Conservation (phyloP, 2,888 invertebrate species). For the Ptilodon capucinus region DNA sequence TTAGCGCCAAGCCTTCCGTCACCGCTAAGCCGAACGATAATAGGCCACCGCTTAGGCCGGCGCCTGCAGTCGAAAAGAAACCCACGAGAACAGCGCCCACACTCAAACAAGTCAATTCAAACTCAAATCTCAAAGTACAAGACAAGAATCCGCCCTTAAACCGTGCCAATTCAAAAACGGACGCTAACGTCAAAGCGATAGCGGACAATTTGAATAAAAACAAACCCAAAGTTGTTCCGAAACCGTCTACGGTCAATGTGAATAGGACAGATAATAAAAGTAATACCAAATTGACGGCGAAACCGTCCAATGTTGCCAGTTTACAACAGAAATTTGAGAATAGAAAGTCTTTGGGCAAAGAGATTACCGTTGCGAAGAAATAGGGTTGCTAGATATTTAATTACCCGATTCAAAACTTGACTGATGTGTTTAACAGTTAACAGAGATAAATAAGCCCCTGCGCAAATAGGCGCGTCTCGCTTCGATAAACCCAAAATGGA, state of each 20-base stretch:
- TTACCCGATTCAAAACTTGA: constrained; percentile 15
- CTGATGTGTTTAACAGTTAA: constrained; percentile 13
- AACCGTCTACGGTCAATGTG: constrained; percentile 52
- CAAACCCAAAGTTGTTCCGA: constrained; percentile 74
- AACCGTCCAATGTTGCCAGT: constrained; percentile 88
- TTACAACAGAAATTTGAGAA: constrained; percentile 91
- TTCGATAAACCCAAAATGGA: too few relatives aligned
- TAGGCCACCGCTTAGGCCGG: constrained; percentile 62
- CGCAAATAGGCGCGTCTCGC: too few relatives aligned
- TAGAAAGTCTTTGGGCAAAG: constrained; percentile 74
- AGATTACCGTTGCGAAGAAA: constrained; percentile 61
- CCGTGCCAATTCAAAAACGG: constrained; percentile 64
- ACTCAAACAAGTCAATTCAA: constrained; percentile 55
- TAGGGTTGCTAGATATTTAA: constrained; percentile 35
- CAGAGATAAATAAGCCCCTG: too few relatives aligned
- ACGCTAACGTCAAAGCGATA: constrained; percentile 68
- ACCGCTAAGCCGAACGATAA: constrained; percentile 67
- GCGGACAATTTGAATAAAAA: constrained; percentile 77
- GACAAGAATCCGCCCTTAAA: constrained; percentile 59
- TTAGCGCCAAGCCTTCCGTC: constrained; percentile 67
- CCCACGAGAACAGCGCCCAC: constrained; percentile 48
- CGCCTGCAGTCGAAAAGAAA: constrained; percentile 69
- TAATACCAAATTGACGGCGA: constrained; percentile 76
- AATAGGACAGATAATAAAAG: constrained; percentile 63
- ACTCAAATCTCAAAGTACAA: constrained; percentile 48